Evolutionary conservation across 1,140 invertebrate genomes (phyloP).

Genomic region (Bombus huntii): DNA sequence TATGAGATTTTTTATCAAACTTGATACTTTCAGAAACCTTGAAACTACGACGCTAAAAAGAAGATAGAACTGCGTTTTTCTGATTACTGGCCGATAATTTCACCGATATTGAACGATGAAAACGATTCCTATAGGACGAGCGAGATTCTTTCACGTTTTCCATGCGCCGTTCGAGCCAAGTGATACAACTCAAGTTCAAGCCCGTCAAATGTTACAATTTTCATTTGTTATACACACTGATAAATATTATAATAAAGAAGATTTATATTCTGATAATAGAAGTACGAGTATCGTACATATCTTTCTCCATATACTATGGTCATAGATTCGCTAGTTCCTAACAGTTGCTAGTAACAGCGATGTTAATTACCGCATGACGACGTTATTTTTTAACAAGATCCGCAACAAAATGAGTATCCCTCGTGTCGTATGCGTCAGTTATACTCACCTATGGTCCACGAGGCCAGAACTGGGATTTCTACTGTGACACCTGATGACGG

Average conservation of each 20-base stretch:
- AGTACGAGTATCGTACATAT: no score
- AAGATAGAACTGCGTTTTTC: neutral
- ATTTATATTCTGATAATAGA: no score
- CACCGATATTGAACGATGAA: neutral
- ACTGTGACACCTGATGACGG: constrained; percentile 89
- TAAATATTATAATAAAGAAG: no score
- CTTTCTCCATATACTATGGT: no score
- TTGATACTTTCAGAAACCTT: no score
- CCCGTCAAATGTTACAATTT: no score
- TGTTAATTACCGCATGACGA: no score
- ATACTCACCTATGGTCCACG: constrained; percentile 85
- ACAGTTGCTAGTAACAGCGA: no score
- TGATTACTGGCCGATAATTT: no score
- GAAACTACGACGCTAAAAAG: neutral
- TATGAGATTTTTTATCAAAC: no score
- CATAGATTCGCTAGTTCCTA: no score
- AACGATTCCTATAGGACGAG: neutral
- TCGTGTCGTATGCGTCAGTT: neutral
- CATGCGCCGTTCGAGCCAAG: neutral
- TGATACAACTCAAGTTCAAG: neutral
- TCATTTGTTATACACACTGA: no score
- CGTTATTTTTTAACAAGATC: neutral
- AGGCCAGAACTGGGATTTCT: constrained; percentile 88
- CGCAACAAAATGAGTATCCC: neutral
- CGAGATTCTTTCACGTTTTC: neutral